Evolutionary conservation across 2,888 invertebrate genomes (phyloP), one percentile per base, ranked within the genome.

Genomic region (Balanococcus diminutus): DNA sequence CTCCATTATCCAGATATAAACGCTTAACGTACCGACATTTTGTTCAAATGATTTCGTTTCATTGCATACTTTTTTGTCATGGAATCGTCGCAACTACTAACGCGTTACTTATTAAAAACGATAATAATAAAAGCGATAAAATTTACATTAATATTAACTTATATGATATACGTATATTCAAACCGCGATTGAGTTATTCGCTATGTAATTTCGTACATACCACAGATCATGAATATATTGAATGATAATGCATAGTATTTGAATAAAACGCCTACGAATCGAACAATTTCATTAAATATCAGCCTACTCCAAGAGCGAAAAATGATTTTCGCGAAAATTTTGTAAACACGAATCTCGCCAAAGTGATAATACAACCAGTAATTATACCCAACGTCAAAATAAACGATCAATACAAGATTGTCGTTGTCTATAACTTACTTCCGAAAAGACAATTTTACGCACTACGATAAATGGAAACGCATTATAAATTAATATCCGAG

Each of bases 351-450:
- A 36, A 79, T 79, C 75, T 79, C 75, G 75, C 36, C 75, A 19
- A 36, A 79, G 36, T 79, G 75, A 79, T 79, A 79, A 79, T 79
- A 79, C 75, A 79, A 79, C 75, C 75, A 79, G 75, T 79, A 79
- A 79, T 79, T 67, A 72, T 67, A 22, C n/a, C n/a, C n/a, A n/a
- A n/a, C 67, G 72, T 36, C 42, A 36, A 42, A 75, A 36, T 61
- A 16, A 22, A 72, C 36, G 67, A 72, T 84, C 75, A 79, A 79
- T 79, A 72, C 31, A 4, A 79, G 75, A 36, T 79, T 79, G 36
- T 79, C 36, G 67, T 67, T 46, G 75, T 25, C 61, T 72, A 84
- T n/a, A n/a, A n/a, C 84, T 84, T 84, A 84, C 84, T 84, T 84
- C 84, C 84, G 42, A 84, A 84, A 84, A 83, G 25, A 28, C 75